phyloP scores from a whole-genome alignment of 2,888 invertebrate species.

The Dicycla oo region DNA sequence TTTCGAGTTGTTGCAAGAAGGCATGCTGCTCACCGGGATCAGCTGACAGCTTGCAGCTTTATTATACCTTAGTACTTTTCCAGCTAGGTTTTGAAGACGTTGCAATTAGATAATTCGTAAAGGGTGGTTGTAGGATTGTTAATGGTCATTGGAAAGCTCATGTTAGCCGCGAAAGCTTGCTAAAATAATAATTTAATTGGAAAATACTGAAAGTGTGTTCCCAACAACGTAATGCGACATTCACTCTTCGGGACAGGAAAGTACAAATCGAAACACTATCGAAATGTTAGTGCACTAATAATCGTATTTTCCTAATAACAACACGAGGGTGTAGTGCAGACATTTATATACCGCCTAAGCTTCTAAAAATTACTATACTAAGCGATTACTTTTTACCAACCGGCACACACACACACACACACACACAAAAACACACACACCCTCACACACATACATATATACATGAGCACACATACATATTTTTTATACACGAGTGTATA shows the following conservation, averaged over 20 bases:
- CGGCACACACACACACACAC: no score
- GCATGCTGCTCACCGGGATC: no score
- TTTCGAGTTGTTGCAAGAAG: no score
- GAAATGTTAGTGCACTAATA: not conserved
- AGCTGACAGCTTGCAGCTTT: no score
- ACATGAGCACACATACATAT: no score
- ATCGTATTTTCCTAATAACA: not conserved
- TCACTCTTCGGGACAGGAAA: not conserved
- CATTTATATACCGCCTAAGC: no score
- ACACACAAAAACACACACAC: no score
- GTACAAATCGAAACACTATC: not conserved
- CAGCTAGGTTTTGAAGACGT: not conserved
- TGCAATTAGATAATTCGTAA: not conserved
- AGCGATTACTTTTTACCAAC: no score
- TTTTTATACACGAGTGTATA: no score
- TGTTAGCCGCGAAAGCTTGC: not conserved
- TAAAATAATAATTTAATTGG: not conserved
- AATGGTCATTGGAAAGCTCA: not conserved
- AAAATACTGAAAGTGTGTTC: not conserved
- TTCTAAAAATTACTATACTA: not conserved
- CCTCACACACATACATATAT: no score
- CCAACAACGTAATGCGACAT: no score
- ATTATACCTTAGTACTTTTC: slow-evolving; percentile 41
- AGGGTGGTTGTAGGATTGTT: no score
- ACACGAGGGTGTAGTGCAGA: not conserved